Conservation (phyloP, 2,113 vertebrate species). For the Rhinolophus sinicus region DNA sequence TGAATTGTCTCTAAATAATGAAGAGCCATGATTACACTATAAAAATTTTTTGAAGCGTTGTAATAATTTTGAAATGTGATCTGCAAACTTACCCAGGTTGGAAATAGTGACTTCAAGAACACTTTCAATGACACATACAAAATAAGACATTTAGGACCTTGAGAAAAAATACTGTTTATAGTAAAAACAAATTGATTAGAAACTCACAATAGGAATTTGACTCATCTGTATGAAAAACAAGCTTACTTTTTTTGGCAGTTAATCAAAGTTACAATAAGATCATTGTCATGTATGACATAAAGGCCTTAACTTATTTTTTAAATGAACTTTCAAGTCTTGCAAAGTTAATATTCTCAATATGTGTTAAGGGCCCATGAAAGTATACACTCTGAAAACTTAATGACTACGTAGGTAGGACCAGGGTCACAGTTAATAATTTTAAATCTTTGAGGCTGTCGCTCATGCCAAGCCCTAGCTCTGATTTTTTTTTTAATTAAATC, state of each 20-base stretch:
- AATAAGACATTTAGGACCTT: neutral
- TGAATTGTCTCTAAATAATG: neutral
- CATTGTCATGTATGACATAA: neutral
- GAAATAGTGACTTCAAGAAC: constrained; percentile 20
- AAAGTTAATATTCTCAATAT: constrained; percentile 48
- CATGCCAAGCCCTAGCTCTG: neutral
- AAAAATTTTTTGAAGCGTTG: neutral
- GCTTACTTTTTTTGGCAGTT: neutral
- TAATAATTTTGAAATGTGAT: constrained; percentile 6
- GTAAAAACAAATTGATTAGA: constrained; percentile 30
- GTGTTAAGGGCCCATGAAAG: neutral
- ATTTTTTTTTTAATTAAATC: constrained; percentile 49
- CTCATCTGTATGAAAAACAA: constrained; percentile 10
- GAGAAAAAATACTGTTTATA: neutral
- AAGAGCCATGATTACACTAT: neutral
- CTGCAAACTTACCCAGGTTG: neutral
- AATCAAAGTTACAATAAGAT: neutral
- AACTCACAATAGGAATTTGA: constrained; percentile 13
- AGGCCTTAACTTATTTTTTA: constrained; percentile 49
- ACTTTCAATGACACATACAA: neutral
- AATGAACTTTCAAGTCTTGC: neutral
- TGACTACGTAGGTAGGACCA: constrained; percentile 32
- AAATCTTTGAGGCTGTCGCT: neutral
- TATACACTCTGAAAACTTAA: constrained; percentile 51
- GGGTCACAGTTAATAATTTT: neutral